Conservation (phyloP, 2,797 vertebrate genomes). For the Diplodus puntazzo region DNA sequence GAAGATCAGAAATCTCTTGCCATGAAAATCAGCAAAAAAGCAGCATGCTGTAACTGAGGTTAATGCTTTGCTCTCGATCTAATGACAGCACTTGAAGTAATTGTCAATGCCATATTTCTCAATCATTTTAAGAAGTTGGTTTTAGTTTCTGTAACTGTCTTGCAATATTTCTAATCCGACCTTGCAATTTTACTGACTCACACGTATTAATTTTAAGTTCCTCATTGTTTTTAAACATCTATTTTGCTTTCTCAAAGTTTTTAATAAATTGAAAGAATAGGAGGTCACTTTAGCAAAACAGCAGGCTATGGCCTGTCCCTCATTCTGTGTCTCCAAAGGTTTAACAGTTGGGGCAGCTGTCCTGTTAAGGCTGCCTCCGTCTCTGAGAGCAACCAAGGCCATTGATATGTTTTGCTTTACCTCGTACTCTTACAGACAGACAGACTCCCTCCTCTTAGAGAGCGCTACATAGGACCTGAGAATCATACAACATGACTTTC, state of each 20-base stretch:
- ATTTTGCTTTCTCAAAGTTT: not conserved
- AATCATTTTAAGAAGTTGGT: not conserved
- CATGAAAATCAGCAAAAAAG: not conserved
- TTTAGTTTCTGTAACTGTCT: not conserved
- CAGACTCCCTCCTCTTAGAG: too few species aligned
- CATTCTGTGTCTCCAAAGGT: too few species aligned
- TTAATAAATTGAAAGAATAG: constrained; percentile 6
- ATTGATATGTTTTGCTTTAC: too few species aligned
- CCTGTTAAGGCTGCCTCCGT: too few species aligned
- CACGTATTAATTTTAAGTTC: not conserved
- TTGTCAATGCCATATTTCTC: not conserved
- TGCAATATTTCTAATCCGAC: not conserved
- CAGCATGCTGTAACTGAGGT: not conserved
- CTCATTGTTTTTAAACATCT: not conserved
- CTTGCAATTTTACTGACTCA: not conserved
- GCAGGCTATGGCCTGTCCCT: too few species aligned
- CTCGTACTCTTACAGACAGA: too few species aligned
- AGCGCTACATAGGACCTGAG: too few species aligned
- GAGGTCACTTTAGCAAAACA: too few species aligned
- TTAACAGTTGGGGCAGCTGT: too few species aligned
- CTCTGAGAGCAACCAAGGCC: too few species aligned
- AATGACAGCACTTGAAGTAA: not conserved
- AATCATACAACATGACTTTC: too few species aligned
- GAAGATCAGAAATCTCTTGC: not conserved
- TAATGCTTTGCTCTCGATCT: not conserved